phyloP scores from a whole-genome alignment of 2,888 invertebrate genomes.

The Zygothrica quintamaculata region DNA sequence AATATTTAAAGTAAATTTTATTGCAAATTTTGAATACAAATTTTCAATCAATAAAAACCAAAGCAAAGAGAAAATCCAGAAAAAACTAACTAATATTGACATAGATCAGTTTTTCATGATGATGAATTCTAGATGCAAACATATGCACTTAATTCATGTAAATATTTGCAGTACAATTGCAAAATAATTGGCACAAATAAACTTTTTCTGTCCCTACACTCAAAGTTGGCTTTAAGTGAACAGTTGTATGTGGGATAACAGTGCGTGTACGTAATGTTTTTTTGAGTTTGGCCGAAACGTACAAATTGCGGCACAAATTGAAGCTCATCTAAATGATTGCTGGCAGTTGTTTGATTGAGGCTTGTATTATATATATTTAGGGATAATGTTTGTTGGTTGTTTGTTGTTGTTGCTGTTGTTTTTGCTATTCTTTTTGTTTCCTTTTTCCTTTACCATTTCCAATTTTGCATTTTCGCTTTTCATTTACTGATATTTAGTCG shows the following conservation, averaged over 20 bases:
- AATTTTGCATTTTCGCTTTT: too few relatives aligned
- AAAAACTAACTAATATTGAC: too few relatives aligned
- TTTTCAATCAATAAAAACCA: too few relatives aligned
- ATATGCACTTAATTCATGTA: not conserved
- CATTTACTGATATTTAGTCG: slow-evolving; percentile 7
- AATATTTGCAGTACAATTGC: slow-evolving; percentile 32
- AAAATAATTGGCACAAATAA: slow-evolving; percentile 33
- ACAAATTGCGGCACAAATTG: slow-evolving; percentile 15
- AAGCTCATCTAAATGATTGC: slow-evolving; percentile 42
- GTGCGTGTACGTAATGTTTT: slow-evolving; percentile 36
- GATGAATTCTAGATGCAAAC: too few relatives aligned
- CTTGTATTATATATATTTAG: not conserved
- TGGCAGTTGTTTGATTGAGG: slow-evolving; percentile 25
- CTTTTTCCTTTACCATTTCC: too few relatives aligned
- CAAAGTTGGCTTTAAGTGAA: slow-evolving; percentile 1
- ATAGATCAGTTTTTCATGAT: too few relatives aligned
- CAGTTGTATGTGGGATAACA: slow-evolving; percentile 12
- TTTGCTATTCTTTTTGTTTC: too few relatives aligned
- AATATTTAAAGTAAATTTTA: too few relatives aligned
- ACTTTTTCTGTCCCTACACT: not conserved
- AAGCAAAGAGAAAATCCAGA: too few relatives aligned
- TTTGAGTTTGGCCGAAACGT: not conserved
- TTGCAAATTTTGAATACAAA: too few relatives aligned
- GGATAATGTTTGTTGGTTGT: not conserved
- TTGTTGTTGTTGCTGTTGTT: not conserved